A percentile compares a stretch with the other conserved stretches of the same genome.
phyloP scores from a whole-genome alignment of 2,797 vertebrate species.

The Pangasius krempfi region DNA sequence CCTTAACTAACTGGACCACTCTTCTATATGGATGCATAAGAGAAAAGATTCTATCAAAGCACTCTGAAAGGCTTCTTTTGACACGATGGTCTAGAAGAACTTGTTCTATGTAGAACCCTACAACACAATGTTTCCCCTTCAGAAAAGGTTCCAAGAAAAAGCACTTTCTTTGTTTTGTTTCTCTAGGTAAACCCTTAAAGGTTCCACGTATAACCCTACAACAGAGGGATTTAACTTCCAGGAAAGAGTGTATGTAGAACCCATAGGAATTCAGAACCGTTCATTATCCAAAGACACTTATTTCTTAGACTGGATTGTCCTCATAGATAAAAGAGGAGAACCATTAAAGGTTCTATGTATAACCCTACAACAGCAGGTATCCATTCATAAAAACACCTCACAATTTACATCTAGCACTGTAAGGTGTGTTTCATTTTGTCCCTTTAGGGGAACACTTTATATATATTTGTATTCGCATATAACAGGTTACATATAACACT shows the following conservation, averaged over 20 bases:
- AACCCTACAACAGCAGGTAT: not conserved
- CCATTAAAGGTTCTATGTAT: no score
- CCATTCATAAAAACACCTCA: no score
- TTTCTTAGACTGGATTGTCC: no score
- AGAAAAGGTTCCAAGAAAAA: not conserved
- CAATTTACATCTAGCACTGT: no score
- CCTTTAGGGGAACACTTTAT: no score
- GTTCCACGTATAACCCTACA: not conserved
- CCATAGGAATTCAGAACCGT: not conserved
- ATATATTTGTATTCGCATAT: no score
- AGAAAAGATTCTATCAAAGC: not conserved
- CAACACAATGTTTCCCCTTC: not conserved
- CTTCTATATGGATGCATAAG: no score
- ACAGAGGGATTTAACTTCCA: not conserved
- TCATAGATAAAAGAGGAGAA: no score
- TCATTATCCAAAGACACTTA: not conserved
- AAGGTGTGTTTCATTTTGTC: no score
- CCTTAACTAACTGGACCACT: not conserved
- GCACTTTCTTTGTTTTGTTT: not conserved
- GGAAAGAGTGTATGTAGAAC: not conserved
- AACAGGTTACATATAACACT: not conserved
- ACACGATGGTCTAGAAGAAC: not conserved
- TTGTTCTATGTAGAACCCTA: not conserved
- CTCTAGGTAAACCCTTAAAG: not conserved
- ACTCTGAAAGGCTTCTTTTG: not conserved